Conservation (phyloP, 53 echinoderm and acorn worm genomes). For the Temnopleurus reevesii region DNA sequence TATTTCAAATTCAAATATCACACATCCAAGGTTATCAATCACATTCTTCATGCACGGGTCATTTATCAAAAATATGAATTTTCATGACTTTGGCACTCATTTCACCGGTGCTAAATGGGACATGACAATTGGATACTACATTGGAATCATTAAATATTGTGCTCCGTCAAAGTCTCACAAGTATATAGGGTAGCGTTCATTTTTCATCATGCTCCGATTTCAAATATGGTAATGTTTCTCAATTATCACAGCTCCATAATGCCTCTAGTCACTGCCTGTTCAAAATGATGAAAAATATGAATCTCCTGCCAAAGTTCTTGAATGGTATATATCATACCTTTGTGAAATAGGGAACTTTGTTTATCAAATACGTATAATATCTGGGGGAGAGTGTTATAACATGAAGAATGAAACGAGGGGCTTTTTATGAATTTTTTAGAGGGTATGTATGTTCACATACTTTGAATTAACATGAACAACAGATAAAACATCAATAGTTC, state of each 20-base stretch:
- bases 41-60: neutral
- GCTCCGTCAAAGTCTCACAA: neutral
- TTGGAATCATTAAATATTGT: neutral
- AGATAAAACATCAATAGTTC: no score
- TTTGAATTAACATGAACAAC: no score
- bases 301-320: no score
- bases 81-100: neutral
- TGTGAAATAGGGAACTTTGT: no score
- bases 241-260: neutral
- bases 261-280: neutral
- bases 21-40: constrained; percentile 9
- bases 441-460: no score
- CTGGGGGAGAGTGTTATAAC: no score
- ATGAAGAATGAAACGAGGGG: no score
- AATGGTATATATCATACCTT: no score
- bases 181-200: neutral
- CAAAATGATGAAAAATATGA: neutral
- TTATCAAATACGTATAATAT: no score
- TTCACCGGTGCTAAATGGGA: neutral
- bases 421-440: no score
- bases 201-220: neutral
- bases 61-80: constrained; percentile 13
- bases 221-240: neutral
- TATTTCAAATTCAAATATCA: neutral
- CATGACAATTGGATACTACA: neutral